Base-by-base conservation (phyloP, 35 echinoderm and acorn worm species). In the Ptychodera flava region DNA sequence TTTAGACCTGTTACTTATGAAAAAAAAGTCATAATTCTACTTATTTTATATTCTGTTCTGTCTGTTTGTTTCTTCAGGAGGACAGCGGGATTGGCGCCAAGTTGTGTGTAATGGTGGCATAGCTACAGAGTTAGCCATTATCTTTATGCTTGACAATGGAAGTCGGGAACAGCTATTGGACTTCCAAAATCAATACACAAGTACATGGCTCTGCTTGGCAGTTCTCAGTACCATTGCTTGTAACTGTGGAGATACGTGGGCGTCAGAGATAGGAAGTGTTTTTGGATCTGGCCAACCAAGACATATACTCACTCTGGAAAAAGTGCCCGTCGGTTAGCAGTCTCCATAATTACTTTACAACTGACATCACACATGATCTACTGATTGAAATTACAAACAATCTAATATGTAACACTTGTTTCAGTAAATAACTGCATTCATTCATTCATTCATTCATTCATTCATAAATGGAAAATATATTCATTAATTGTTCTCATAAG, bases 201-300 rank as follows among this genome's bases (percentile, higher is more conserved):
- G 88, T 14, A 94, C 95, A 30, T 94, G 90, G 90, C 78, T 94
- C 1, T 88, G 90, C 1, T 83, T 92, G 36, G 85, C 92, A 35
- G 92, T 98, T 0, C 79, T 98, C 36, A 77, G 87, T 36, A 85
- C 92, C 0, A 90, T 92, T 28, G 92, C 95, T 15, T 98, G 95
- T 36, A 90, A 90, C 77, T 87, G 88, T 83, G 95, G 95, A 1
- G 95, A 98, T 38, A 98, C 95, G 0, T 94, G 90, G 90, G 90
- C 95, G 0, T 98, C 95, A 0, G 95, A 98, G 83, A 88, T 98
- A 30, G 95, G 95, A 0, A 88, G 91, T 36, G 95, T 98, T 28
- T 79, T 91, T 31, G 95, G 95, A 16, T 81, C 81, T 0, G 29
- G 31, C 28, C 78, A 85, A 28, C 95, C 95, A 33, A 29, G 35